Conservation (phyloP, 2,888 invertebrate species). For the Yponomeuta malinellus region DNA sequence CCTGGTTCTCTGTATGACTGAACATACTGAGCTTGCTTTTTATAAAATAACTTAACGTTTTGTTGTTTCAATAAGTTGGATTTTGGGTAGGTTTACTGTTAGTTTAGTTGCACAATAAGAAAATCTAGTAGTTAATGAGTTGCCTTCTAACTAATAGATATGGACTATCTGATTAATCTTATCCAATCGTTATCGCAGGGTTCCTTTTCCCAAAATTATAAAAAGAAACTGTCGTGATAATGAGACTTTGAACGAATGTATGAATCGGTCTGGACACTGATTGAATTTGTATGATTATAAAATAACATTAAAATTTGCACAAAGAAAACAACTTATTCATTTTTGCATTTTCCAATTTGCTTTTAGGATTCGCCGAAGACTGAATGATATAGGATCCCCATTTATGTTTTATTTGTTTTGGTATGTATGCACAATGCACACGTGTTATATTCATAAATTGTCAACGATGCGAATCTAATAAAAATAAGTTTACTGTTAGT, state of each 20-base stretch:
- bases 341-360: neutral
- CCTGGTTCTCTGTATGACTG: constrained; percentile 1
- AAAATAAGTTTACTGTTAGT: neutral
- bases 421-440: neutral
- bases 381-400: neutral
- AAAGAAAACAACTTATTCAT: neutral
- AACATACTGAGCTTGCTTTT: constrained; percentile 8
- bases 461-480: neutral
- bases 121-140: neutral
- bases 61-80: constrained; percentile 39
- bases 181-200: neutral
- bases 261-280: too few relatives aligned
- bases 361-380: neutral
- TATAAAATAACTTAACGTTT: constrained; percentile 1
- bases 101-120: constrained; percentile 22
- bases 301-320: neutral
- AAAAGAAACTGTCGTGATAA: too few relatives aligned
- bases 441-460: neutral
- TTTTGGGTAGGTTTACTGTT: constrained; percentile 51
- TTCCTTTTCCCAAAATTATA: neutral
- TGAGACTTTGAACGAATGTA: too few relatives aligned
- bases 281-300: too few relatives aligned
- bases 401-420: neutral
- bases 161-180: neutral
- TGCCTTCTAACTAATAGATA: neutral